These are phyloP conservation scores for Heterodera carotae DNA, from an alignment of 1,140 invertebrate species.

Conservation along the genomic window DNA sequence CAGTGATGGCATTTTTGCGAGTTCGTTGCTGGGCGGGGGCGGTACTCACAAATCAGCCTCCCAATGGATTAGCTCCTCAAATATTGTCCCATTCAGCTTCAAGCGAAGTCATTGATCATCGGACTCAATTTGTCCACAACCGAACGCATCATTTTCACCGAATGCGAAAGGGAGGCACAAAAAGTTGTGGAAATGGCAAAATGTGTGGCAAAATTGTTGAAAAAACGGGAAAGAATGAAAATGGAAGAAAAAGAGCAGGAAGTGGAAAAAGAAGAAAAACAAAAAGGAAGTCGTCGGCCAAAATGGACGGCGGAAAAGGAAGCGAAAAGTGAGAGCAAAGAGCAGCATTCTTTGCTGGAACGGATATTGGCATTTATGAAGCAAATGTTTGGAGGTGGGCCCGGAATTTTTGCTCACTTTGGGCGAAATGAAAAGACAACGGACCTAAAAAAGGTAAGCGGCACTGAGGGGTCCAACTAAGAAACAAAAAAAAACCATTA, in stretches of 20 bases:
- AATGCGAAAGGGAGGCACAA: neutral
- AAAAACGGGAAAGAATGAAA: neutral
- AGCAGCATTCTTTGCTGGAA: too few relatives aligned
- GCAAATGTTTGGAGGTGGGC: too few relatives aligned
- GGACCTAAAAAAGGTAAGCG: too few relatives aligned
- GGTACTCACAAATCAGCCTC: too few relatives aligned
- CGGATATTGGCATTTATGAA: too few relatives aligned
- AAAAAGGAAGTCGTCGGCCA: too few relatives aligned
- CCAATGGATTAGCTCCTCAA: neutral
- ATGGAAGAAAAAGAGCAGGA: neutral
- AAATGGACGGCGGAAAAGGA: neutral
- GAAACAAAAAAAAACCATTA: too few relatives aligned
- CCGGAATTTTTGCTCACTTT: neutral
- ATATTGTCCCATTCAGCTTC: neutral
- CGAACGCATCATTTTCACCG: neutral
- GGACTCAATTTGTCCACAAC: neutral
- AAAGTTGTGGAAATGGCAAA: constrained; percentile 2
- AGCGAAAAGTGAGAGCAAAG: neutral
- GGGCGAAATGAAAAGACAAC: neutral
- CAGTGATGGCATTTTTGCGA: constrained; percentile 7
- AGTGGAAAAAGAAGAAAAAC: too few relatives aligned
- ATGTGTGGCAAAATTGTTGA: neutral
- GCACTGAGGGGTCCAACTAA: too few relatives aligned
- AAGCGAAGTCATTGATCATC: neutral
- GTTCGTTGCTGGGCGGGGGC: neutral